Percentiles rank a stretch among this genome's conserved stretches.
Conservation (phyloP, 2,888 invertebrate genomes). For the Metalampra italica region DNA sequence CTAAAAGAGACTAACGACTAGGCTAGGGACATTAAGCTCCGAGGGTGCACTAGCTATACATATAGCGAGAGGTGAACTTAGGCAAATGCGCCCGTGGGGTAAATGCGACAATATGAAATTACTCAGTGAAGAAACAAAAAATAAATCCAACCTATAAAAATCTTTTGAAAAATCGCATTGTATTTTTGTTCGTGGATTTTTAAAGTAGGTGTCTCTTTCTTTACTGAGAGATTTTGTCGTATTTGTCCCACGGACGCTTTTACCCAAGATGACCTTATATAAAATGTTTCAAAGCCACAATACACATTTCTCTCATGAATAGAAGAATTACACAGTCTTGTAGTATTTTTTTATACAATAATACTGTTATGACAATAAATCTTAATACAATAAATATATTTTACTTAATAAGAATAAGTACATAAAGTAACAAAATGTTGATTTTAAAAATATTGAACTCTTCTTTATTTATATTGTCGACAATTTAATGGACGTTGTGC, state of each 20-base stretch:
- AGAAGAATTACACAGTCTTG: constrained; percentile 72
- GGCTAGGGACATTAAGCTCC: constrained; percentile 73
- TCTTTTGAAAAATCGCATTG: too few relatives aligned
- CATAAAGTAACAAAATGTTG: constrained; percentile 38
- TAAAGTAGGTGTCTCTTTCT: too few relatives aligned
- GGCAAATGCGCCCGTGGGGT: too few relatives aligned
- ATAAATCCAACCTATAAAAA: too few relatives aligned
- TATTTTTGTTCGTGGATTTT: too few relatives aligned
- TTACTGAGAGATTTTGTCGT: too few relatives aligned
- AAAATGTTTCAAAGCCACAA: constrained; percentile 52
- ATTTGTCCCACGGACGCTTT: too few relatives aligned
- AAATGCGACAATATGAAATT: too few relatives aligned
- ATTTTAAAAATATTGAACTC: constrained; percentile 44
- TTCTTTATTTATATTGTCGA: constrained; percentile 61
- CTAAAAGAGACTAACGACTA: constrained; percentile 63
- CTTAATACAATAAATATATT: constrained; percentile 29
- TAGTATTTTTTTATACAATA: constrained; percentile 56
- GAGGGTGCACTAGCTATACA: constrained; percentile 65
- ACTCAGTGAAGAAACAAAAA: too few relatives aligned
- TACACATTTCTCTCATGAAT: constrained; percentile 57
- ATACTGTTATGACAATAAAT: constrained; percentile 62
- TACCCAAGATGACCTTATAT: too few relatives aligned
- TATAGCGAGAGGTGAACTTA: too few relatives aligned
- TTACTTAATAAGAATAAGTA: constrained; percentile 20
- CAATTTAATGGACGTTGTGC: constrained; percentile 68